Evolutionary conservation across 2,113 vertebrate species (phyloP), one percentile per base, ranked within the genome.

Genomic region (Ceratotherium simum): DNA sequence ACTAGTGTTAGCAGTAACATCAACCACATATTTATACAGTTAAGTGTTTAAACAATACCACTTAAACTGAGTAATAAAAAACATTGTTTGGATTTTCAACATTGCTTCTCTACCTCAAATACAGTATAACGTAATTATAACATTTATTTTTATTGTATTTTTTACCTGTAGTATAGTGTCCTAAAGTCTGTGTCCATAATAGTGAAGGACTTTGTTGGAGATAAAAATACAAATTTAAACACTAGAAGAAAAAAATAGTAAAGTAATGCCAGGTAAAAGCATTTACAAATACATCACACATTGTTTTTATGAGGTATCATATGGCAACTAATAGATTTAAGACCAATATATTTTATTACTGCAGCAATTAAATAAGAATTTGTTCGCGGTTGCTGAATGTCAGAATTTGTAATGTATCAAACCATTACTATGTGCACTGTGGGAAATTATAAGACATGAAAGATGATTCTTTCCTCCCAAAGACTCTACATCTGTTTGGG

Each of bases 51-150:
- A 96, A 94, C 33, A 88, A 92, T 78, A 46, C 36, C 92, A 86
- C 69, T 96, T 91, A 88, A 90, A 88, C 80, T 81, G 54, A 90
- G 64, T 76, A 89, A 96, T 96, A 91, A 96, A 97, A 98, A 87
- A 21, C 23, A 85, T 76, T 42, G 0, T 92, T 98, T 94, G 91
- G 8, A 33, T 90, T 97, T 94, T 91, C 80, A 39, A 39, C 62
- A 96, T 84, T 97, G 86, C 25, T 3, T 13, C 29, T 91, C n/a
- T 91, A 58, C 14, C 78, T 97, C 48, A 96, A 95, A 88, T 67
- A 62, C 4, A 85, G 25, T 80, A 60, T 46, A 83, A 64, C 16
- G 48, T 62, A 65, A 81, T 5, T 36, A 36, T 76, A 85, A 64
- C 54, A 80, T 89, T 64, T 84, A 58, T 95, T 83, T 76, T 58